phyloP scores from a whole-genome alignment of 1,140 invertebrate species.

The Diploscapter pachys region DNA sequence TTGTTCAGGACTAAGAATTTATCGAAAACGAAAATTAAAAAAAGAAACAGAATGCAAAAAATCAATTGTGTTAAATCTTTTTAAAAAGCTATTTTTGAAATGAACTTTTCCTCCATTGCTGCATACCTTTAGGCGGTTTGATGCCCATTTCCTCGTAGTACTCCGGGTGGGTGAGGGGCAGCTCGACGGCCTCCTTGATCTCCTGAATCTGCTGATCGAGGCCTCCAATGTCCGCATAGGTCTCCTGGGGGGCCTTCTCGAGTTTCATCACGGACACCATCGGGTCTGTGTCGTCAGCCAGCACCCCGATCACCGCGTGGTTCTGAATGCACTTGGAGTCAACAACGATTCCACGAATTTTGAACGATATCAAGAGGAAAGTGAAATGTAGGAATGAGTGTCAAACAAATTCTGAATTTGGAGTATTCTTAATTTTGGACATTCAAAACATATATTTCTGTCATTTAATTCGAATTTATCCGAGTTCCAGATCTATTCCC shows the following conservation, averaged over 20 bases:
- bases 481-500: neutral
- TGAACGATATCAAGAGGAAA: too few relatives aligned
- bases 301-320: slow-evolving; percentile 95
- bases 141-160: slow-evolving; percentile 99
- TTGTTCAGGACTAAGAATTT: neutral
- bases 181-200: slow-evolving; percentile 97
- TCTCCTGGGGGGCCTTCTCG: slow-evolving; percentile 98
- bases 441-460: too few relatives aligned
- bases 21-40: too few relatives aligned
- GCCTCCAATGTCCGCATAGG: slow-evolving; percentile 98
- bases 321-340: slow-evolving; percentile 58
- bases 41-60: neutral
- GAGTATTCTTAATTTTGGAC: too few relatives aligned
- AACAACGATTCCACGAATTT: too few relatives aligned
- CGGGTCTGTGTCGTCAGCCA: slow-evolving; percentile 98
- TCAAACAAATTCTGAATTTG: too few relatives aligned
- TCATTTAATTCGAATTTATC: too few relatives aligned
- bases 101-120: too few relatives aligned
- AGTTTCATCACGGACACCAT: slow-evolving; percentile 99
- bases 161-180: slow-evolving; percentile 97
- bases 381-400: too few relatives aligned
- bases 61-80: neutral
- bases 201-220: slow-evolving; percentile 99
- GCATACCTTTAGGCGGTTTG: slow-evolving; percentile 87
- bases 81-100: neutral